phyloP scores from a whole-genome alignment of 2,888 invertebrate genomes.

The Diploptera punctata region DNA sequence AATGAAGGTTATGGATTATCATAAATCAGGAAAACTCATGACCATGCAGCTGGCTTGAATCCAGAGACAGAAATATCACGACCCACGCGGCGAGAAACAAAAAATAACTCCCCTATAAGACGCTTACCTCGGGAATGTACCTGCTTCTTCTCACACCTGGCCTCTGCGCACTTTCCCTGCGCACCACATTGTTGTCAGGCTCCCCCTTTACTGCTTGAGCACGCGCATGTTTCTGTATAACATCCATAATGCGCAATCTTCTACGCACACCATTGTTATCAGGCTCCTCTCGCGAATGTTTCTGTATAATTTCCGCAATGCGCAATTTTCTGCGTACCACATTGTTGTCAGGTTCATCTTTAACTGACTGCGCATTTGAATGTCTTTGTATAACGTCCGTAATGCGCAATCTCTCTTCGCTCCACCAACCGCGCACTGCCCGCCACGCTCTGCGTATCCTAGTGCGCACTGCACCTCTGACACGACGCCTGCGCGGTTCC shows the following conservation, averaged over 20 bases:
- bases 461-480: slow-evolving; percentile 38
- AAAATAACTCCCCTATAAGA: not conserved
- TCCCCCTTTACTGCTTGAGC: slow-evolving; percentile 13
- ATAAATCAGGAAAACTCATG: too few species aligned
- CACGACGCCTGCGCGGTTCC: slow-evolving; percentile 33
- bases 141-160: slow-evolving; percentile 34
- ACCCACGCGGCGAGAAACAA: not conserved
- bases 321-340: too few species aligned
- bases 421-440: slow-evolving; percentile 46
- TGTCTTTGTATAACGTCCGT: slow-evolving; percentile 43
- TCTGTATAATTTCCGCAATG: slow-evolving; percentile 43
- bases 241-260: slow-evolving; percentile 41
- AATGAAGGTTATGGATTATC: too few species aligned
- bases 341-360: not conserved
- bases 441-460: slow-evolving; percentile 44
- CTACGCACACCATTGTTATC: slow-evolving; percentile 13
- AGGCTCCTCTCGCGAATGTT: slow-evolving; percentile 43
- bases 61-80: not conserved
- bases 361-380: slow-evolving; percentile 42
- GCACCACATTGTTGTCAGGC: slow-evolving; percentile 2
- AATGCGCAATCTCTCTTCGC: slow-evolving; percentile 43
- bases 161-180: slow-evolving; percentile 12
- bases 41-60: too few species aligned
- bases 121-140: slow-evolving; percentile 39
- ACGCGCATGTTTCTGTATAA: slow-evolving; percentile 42